Conservation (phyloP, 1,140 invertebrate genomes). For the Bombus cullumanus region DNA sequence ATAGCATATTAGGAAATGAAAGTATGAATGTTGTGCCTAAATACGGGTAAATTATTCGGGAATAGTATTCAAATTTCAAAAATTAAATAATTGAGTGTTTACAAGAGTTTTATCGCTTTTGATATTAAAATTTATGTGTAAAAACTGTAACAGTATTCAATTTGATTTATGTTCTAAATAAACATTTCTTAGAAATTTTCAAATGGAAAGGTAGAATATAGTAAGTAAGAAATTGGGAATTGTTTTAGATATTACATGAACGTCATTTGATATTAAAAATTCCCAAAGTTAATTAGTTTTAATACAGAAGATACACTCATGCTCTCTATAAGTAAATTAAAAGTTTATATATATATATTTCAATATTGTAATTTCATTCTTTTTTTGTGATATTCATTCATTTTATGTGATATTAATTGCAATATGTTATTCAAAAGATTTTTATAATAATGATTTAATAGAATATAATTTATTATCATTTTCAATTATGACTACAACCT, state of each 20-base stretch:
- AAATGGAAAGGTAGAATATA: background rate
- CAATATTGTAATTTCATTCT: background rate
- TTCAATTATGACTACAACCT: background rate
- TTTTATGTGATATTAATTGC: conserved; percentile 18
- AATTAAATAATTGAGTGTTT: background rate
- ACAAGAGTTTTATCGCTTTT: background rate
- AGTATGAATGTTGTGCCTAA: conserved; percentile 52
- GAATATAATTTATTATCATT: conserved; percentile 16
- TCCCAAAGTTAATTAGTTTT: conserved; percentile 50
- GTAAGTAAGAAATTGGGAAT: background rate
- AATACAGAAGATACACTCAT: conserved; percentile 37
- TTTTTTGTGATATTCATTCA: conserved; percentile 2
- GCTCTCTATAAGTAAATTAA: background rate
- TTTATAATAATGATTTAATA: background rate
- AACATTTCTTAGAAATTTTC: background rate
- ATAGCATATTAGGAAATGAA: conserved; percentile 46
- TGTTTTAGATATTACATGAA: background rate
- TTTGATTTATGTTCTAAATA: background rate
- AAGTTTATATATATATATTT: background rate
- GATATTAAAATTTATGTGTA: background rate
- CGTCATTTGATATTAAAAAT: conserved; percentile 28
- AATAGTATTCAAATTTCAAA: conserved; percentile 11
- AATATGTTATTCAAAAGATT: background rate
- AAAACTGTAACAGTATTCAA: background rate
- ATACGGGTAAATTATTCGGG: conserved; percentile 41